phyloP scores from a whole-genome alignment of 2,113 vertebrate species.

The Falco punctatus region DNA sequence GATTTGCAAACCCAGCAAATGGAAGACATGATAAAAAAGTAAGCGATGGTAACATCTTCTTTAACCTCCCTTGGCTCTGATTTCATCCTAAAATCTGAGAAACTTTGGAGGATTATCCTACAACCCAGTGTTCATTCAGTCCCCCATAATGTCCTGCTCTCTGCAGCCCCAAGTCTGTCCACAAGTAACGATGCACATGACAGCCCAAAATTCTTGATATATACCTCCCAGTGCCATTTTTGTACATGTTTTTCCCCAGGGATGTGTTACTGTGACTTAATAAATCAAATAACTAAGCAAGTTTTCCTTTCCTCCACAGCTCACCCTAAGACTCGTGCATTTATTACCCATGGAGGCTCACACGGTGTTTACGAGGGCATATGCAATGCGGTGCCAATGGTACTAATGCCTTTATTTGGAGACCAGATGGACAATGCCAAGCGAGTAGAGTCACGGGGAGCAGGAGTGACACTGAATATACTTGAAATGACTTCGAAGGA shows the following conservation, averaged over 20 bases:
- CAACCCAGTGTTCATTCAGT: not conserved
- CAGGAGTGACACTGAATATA: slow-evolving; percentile 82
- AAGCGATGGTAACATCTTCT: not conserved
- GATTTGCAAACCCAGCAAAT: not conserved
- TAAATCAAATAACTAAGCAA: not conserved
- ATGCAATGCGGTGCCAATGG: slow-evolving; percentile 90
- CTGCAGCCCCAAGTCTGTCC: not conserved
- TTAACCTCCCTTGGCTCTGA: not conserved
- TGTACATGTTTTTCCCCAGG: not conserved
- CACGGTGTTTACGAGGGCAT: slow-evolving; percentile 90
- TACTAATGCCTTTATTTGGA: slow-evolving; percentile 85
- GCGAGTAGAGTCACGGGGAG: slow-evolving; percentile 79
- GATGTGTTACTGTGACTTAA: not conserved
- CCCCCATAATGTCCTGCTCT: not conserved
- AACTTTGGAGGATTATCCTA: not conserved
- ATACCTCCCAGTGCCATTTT: no score
- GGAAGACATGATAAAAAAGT: not conserved
- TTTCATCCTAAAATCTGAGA: not conserved
- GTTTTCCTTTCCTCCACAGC: slow-evolving; percentile 64
- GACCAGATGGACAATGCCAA: slow-evolving; percentile 91
- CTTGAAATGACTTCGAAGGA: slow-evolving; percentile 78
- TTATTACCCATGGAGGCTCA: slow-evolving; percentile 92
- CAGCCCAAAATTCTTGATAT: not conserved
- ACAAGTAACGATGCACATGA: not conserved
- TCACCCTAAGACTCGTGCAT: slow-evolving; percentile 87